phyloP scores from a whole-genome alignment of 2,797 vertebrate genomes.

The Dendrocincla tyrannina region DNA sequence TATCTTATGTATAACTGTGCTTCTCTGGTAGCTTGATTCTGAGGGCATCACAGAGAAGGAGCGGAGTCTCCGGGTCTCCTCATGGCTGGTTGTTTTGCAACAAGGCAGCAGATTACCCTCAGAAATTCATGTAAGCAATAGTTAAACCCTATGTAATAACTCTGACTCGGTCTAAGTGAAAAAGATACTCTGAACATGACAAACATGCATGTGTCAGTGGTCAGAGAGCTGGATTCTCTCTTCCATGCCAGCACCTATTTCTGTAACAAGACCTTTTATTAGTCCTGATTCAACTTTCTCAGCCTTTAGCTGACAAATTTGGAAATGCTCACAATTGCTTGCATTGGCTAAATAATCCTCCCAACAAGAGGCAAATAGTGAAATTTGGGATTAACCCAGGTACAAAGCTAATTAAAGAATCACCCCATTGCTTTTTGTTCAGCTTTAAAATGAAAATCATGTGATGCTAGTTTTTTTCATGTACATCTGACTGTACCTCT shows the following conservation, averaged over 20 bases:
- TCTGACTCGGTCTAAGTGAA: not conserved
- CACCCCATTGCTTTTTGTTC: not conserved
- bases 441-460: not conserved
- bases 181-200: not conserved
- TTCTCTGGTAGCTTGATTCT: not conserved
- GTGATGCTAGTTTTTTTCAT: not conserved
- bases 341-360: not conserved
- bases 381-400: not conserved
- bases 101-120: not conserved
- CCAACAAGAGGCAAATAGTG: not conserved
- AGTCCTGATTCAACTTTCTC: not conserved
- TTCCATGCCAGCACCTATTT: conserved; percentile 30
- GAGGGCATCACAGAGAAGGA: not conserved
- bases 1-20: not conserved
- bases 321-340: not conserved
- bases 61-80: not conserved
- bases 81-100: not conserved
- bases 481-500: not conserved
- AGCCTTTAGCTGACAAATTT: not conserved
- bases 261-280: conserved; percentile 11
- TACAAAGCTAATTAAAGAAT: not conserved
- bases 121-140: not conserved
- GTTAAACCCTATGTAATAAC: not conserved
- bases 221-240: not conserved
- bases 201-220: not conserved